Evolutionary conservation across 1,140 invertebrate genomes (phyloP).

Genomic region (Scylla paramamosain): DNA sequence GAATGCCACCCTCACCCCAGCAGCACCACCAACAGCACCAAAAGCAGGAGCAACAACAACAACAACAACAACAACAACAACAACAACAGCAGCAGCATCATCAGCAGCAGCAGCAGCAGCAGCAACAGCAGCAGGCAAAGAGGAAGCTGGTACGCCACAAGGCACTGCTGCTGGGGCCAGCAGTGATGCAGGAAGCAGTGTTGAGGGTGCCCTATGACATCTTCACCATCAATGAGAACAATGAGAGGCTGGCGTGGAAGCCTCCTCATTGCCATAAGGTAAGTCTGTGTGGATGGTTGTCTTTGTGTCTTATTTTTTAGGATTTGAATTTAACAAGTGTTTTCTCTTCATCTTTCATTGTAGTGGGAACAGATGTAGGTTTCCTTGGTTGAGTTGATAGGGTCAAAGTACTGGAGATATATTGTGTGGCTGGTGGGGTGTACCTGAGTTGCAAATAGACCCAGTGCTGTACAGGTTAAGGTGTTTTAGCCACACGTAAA

Average conservation of each 20-base stretch:
- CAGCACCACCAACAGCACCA: background rate
- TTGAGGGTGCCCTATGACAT: slow-evolving; percentile 62
- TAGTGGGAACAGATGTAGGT: too few species aligned
- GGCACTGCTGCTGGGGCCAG: slow-evolving; percentile 66
- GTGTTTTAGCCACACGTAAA: too few species aligned
- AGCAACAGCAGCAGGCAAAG: slow-evolving; percentile 22
- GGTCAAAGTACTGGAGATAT: too few species aligned
- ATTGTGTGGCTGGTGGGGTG: too few species aligned
- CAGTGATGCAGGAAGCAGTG: slow-evolving; percentile 55
- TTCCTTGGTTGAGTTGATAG: too few species aligned
- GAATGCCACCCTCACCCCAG: background rate
- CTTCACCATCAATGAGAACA: slow-evolving; percentile 64
- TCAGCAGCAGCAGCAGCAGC: too few species aligned
- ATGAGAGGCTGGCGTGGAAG: slow-evolving; percentile 72
- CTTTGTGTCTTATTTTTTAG: too few species aligned
- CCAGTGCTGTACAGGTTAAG: too few species aligned
- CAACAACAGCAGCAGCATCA: background rate
- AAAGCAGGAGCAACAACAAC: background rate
- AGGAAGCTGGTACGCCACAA: slow-evolving; percentile 53
- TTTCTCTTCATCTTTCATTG: too few species aligned
- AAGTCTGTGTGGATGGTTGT: background rate
- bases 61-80: too few species aligned
- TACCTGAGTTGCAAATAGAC: too few species aligned
- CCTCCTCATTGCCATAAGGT: slow-evolving; percentile 72
- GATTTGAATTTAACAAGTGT: too few species aligned